Conservation (phyloP, 1,140 invertebrate species). For the Catajapyx aquilonaris region DNA sequence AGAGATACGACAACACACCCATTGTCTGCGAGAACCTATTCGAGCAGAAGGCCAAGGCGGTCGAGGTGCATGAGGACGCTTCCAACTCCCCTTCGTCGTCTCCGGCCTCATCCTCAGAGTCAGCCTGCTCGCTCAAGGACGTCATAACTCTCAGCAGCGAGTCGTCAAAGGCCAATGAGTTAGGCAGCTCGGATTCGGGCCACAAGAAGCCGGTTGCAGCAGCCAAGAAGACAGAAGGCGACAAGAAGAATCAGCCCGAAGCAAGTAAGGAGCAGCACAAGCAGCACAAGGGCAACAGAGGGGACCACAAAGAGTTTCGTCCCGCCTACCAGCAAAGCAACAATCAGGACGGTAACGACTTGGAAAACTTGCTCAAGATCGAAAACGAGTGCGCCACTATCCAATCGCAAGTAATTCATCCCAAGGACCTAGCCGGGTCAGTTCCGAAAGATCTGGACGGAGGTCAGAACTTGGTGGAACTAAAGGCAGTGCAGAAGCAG, state of each 20-base stretch:
- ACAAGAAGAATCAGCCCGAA: conserved; percentile 6
- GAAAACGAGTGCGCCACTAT: conserved; percentile 28
- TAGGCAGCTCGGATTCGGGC: not conserved
- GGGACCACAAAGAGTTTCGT: not conserved
- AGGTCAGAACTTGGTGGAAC: not conserved
- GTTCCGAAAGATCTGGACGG: too few relatives aligned
- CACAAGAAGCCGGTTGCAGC: conserved; percentile 13
- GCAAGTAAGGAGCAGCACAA: conserved; percentile 7
- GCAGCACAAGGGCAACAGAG: conserved; percentile 7
- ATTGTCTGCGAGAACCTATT: conserved; percentile 57
- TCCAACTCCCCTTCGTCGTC: too few relatives aligned
- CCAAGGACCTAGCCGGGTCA: too few relatives aligned
- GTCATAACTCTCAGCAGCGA: conserved; percentile 38
- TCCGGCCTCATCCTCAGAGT: conserved; percentile 8
- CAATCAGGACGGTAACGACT: conserved; percentile 17
- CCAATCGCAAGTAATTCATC: conserved; percentile 18
- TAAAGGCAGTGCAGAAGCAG: not conserved
- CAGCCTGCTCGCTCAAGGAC: conserved; percentile 25
- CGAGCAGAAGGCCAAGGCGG: conserved; percentile 37
- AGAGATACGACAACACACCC: conserved; percentile 42
- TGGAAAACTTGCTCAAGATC: conserved; percentile 28
- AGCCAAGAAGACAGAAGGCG: not conserved
- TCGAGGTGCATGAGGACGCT: conserved; percentile 3
- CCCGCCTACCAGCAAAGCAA: not conserved
- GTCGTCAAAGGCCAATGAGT: conserved; percentile 15